Conservation (phyloP, 37 sponge, comb jelly and placozoan genomes). For the Agelas oroides region DNA sequence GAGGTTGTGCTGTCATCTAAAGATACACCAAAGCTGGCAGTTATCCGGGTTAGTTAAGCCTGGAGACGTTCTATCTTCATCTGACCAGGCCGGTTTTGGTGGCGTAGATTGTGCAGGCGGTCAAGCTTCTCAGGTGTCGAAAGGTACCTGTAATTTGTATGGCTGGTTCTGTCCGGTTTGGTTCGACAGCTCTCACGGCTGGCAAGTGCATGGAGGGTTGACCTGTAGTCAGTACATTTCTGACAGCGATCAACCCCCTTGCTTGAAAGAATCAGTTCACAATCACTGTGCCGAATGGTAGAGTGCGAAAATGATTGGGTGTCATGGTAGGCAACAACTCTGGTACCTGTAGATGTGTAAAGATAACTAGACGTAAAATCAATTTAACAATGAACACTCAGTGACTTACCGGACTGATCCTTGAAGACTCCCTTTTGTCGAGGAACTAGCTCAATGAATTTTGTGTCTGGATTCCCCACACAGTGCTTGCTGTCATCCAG, state of each 20-base stretch:
- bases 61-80: not conserved
- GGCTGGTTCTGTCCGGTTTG: not conserved
- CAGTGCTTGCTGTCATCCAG: slow-evolving; percentile 17
- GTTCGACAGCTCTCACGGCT: not conserved
- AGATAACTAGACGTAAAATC: not conserved
- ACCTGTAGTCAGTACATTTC: not conserved
- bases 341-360: not conserved
- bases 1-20: not conserved
- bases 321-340: not conserved
- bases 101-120: not conserved
- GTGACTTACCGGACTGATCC: slow-evolving; percentile 7
- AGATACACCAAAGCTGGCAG: not conserved
- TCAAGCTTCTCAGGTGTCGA: not conserved
- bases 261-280: not conserved
- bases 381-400: not conserved
- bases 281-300: not conserved
- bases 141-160: slow-evolving; percentile 11
- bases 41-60: not conserved
- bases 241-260: not conserved
- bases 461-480: slow-evolving; percentile 15
- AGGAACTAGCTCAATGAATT: not conserved
- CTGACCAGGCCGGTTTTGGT: not conserved
- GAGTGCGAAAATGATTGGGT: not conserved
- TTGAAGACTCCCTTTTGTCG: not conserved
- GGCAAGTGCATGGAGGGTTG: not conserved